A percentile compares a stretch with the other conserved stretches of the same genome.
These are phyloP conservation scores for Pemphredon lugubris DNA, from an alignment of 2,888 invertebrate genomes.

Conservation along the genomic window DNA sequence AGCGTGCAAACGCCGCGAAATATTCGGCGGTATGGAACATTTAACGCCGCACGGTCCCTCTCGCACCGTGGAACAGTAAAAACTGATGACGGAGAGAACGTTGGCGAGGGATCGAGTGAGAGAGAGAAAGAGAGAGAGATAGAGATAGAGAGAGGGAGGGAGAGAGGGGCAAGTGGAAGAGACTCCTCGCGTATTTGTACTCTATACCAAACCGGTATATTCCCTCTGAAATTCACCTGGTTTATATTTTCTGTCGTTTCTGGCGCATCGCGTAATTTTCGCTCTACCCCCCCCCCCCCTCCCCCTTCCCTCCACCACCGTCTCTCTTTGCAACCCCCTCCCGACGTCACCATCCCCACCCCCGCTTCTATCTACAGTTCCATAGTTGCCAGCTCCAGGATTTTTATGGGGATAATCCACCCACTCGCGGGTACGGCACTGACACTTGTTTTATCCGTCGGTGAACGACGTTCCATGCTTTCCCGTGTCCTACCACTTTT, in stretches of 20 bases:
- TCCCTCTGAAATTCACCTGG: conserved; percentile 67
- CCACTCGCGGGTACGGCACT: conserved; percentile 52
- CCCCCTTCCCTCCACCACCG: neutral
- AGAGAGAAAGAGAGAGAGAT: conserved; percentile 36
- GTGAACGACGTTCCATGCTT: conserved; percentile 56
- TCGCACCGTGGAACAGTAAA: conserved; percentile 49
- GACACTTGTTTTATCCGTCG: conserved; percentile 65
- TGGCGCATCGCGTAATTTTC: conserved; percentile 61
- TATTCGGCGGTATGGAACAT: conserved; percentile 73
- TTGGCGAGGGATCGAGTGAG: conserved; percentile 23
- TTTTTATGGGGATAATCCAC: conserved; percentile 67
- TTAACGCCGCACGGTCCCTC: conserved; percentile 70
- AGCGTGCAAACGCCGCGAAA: conserved; percentile 56
- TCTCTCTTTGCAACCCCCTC: neutral
- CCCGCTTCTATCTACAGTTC: conserved; percentile 5
- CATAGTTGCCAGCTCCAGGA: conserved; percentile 40
- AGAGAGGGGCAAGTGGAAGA: conserved; percentile 26
- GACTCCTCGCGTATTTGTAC: conserved; percentile 59
- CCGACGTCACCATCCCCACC: neutral
- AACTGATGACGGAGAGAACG: conserved; percentile 39
- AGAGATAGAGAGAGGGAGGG: conserved; percentile 24
- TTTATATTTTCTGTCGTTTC: conserved; percentile 70
- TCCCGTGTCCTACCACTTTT: conserved; percentile 47
- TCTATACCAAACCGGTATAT: conserved; percentile 54
- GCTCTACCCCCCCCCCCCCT: conserved; percentile 19